Evolutionary conservation across 1,140 invertebrate species (phyloP), one percentile per base, ranked within the genome.

Genomic region (Solen grandis): DNA sequence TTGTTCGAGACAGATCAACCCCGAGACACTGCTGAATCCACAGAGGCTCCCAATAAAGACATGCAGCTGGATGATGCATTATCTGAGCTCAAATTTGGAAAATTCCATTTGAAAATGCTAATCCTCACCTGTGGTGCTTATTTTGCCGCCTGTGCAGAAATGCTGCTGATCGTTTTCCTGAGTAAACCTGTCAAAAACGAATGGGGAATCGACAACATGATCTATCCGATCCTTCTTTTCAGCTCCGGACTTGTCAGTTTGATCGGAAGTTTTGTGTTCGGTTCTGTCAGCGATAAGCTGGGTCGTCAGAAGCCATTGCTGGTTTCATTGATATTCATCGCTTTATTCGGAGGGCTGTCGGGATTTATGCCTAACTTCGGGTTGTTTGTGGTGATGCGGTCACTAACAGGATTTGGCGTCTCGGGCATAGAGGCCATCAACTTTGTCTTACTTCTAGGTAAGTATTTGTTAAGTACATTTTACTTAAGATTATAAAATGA

Each of bases 121-220:
- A 29, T 85, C 13, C 57, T 89, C 0, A 82, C 85, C 33, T 87
- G 89, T n/a, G 84, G 86, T 29, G 88, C 86, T n/a, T 90, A 90
- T 73, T 89, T 90, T 70, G 84, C 88, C 19, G 86, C 86, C 10
- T 90, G 89, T 81, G 76, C 87, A 33, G 86, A 89, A 63, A 85
- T 90, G 76, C 85, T 90, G 82, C 69, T 89, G 0, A 87, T 89
- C 66, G 81, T 90, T n/a, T 90, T 89, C 75, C 84, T 90, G 14
- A 90, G 86, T 69, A 41, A 72, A 55, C 87, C 87, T 0, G 46
- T 88, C 14, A 89, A 85, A 65, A 80, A 85, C 38, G 83, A 89
- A 70, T 90, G 89, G 89, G 38, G 84, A 50, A 54, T 90, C 13
- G 54, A 60, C 16, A 74, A 88, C 19, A 84, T 85, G 57, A 78